Evolutionary conservation across 2,113 vertebrate species (phyloP).

Genomic region (Apus apus): DNA sequence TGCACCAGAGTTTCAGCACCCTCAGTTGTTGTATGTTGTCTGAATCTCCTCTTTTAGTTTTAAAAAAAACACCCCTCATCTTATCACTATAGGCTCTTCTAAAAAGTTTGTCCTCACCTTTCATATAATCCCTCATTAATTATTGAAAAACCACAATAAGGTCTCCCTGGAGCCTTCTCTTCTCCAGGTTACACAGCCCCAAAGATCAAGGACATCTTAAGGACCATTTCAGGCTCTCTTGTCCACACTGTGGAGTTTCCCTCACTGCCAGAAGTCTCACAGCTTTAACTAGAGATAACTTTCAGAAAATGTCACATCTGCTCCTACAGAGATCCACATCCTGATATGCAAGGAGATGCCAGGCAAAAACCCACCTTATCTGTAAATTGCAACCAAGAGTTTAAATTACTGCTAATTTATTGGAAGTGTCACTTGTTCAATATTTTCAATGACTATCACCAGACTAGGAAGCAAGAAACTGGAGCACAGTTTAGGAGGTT

Average conservation of each 20-base stretch:
- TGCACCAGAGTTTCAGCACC: not conserved
- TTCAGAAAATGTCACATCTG: rapidly evolving
- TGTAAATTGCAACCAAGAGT: not conserved
- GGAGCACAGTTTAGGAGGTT: not conserved
- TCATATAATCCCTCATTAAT: not conserved
- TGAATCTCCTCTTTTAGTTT: not conserved
- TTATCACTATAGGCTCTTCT: not conserved
- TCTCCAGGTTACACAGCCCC: not conserved
- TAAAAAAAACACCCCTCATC: not conserved
- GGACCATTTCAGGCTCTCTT: not conserved
- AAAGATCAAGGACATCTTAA: not conserved
- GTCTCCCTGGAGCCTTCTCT: not conserved
- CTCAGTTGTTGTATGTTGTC: not conserved
- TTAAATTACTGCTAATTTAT: not conserved
- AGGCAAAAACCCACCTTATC: not conserved
- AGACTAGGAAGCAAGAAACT: not conserved
- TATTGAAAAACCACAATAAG: not conserved
- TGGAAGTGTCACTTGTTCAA: not conserved
- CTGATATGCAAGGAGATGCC: not conserved
- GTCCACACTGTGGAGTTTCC: not conserved
- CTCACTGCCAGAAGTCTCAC: rapidly evolving
- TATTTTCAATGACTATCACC: not conserved
- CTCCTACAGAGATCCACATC: not conserved
- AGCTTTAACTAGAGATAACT: not conserved
- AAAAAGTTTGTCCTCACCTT: not conserved